Evolutionary conservation across 37 sponge, comb jelly and placozoan species (phyloP).

Genomic region (Geodia barretti): DNA sequence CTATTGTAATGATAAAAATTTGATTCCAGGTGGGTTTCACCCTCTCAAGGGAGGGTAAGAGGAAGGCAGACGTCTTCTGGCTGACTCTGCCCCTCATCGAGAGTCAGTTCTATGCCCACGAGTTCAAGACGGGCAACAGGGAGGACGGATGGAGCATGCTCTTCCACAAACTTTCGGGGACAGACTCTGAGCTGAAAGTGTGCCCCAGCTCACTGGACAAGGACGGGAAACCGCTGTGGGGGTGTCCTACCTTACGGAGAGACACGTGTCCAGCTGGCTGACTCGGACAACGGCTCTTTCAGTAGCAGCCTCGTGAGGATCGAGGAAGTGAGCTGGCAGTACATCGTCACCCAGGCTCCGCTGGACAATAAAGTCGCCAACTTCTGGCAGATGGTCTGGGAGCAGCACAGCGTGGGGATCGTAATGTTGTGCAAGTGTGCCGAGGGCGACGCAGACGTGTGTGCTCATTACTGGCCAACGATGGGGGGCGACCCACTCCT

Average conservation of each 20-base stretch:
- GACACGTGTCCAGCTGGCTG: constrained; percentile 65
- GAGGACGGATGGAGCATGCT: background rate
- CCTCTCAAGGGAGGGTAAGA: background rate
- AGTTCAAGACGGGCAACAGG: background rate
- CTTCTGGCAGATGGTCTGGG: constrained; percentile 98
- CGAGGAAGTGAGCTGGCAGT: constrained; percentile 55
- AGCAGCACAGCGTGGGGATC: constrained; percentile 75
- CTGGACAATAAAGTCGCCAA: constrained; percentile 66
- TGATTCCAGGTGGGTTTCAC: background rate
- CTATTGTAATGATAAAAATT: no score
- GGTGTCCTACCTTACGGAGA: background rate
- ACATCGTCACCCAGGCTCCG: constrained; percentile 84
- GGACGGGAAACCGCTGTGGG: background rate
- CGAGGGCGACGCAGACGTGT: constrained; percentile 85
- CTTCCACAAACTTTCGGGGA: background rate
- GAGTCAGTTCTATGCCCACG: background rate
- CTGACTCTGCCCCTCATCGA: background rate
- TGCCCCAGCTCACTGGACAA: background rate
- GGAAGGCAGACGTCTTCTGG: background rate
- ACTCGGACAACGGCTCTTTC: constrained; percentile 80
- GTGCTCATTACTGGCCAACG: constrained; percentile 81
- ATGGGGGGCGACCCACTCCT: constrained; percentile 21
- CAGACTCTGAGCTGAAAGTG: background rate
- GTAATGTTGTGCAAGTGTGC: constrained; percentile 90
- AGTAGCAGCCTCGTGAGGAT: constrained; percentile 85